These are phyloP conservation scores for Aptenodytes forsteri DNA, from an alignment of 2,113 vertebrate genomes.

Conservation along the genomic window DNA sequence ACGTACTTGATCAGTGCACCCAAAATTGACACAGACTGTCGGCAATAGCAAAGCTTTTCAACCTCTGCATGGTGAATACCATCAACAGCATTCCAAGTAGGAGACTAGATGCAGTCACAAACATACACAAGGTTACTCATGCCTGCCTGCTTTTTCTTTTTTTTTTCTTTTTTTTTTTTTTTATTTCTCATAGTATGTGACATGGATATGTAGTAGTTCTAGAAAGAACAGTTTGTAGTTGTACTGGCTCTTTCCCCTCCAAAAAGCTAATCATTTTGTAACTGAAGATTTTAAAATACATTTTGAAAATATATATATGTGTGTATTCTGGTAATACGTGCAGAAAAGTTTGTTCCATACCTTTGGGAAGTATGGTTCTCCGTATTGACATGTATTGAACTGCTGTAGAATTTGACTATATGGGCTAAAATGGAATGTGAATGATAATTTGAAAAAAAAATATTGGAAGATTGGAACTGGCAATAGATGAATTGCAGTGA, in stretches of 20 bases:
- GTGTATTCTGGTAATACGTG: not conserved
- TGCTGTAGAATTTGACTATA: rapidly evolving
- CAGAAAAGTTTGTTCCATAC: not conserved
- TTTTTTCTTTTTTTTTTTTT: too few species aligned
- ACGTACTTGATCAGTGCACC: not conserved
- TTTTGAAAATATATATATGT: rapidly evolving
- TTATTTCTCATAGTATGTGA: not conserved
- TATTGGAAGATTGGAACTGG: not conserved
- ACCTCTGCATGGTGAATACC: not conserved
- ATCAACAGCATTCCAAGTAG: not conserved
- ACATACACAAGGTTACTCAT: not conserved
- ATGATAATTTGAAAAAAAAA: not conserved
- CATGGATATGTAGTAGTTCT: not conserved
- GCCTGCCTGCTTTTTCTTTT: not conserved
- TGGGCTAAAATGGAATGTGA: not conserved
- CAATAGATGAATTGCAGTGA: not conserved
- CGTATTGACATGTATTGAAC: rapidly evolving
- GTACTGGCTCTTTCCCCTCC: not conserved
- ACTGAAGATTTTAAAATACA: not conserved
- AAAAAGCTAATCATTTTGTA: not conserved
- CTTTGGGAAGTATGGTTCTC: not conserved
- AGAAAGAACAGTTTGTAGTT: not conserved
- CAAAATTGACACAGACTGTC: not conserved
- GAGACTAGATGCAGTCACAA: not conserved
- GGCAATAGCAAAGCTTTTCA: not conserved